These are phyloP conservation scores for Gari tellinella DNA, from an alignment of 2,888 invertebrate species.

Conservation along the genomic window DNA sequence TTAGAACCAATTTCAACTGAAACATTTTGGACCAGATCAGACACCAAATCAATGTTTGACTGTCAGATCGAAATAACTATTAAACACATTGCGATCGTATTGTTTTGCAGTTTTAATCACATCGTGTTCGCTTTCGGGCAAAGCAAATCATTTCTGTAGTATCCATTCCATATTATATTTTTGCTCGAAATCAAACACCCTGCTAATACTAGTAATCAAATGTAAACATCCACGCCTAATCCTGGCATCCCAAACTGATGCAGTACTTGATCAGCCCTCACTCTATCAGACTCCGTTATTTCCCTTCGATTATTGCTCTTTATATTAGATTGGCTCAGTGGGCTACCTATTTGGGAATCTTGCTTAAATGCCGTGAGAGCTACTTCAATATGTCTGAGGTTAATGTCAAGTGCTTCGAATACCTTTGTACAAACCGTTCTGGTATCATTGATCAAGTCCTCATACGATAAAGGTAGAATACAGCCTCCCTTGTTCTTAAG, in stretches of 20 bases:
- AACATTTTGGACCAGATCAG: no score
- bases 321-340: conserved; percentile 12
- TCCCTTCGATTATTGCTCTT: conserved; percentile 1
- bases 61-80: no score
- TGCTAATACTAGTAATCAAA: no score
- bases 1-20: no score
- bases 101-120: no score
- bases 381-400: conserved; percentile 25
- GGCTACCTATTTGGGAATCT: conserved; percentile 46
- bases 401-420: conserved; percentile 42
- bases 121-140: no score
- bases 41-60: no score
- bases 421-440: conserved; percentile 16
- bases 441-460: conserved; percentile 47
- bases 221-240: conserved; percentile 5
- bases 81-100: no score
- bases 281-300: background rate
- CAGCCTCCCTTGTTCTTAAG: conserved; percentile 14
- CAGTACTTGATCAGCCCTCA: conserved; percentile 29
- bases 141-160: no score
- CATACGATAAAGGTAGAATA: conserved; percentile 44
- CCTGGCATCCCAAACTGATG: conserved; percentile 32
- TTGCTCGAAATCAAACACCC: no score
- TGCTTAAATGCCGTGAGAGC: conserved; percentile 45
- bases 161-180: no score